A percentile compares a stretch with the other conserved stretches of the same genome.
These are phyloP conservation scores for Therioaphis trifolii DNA, from an alignment of 2,888 invertebrate genomes.

Conservation along the genomic window DNA sequence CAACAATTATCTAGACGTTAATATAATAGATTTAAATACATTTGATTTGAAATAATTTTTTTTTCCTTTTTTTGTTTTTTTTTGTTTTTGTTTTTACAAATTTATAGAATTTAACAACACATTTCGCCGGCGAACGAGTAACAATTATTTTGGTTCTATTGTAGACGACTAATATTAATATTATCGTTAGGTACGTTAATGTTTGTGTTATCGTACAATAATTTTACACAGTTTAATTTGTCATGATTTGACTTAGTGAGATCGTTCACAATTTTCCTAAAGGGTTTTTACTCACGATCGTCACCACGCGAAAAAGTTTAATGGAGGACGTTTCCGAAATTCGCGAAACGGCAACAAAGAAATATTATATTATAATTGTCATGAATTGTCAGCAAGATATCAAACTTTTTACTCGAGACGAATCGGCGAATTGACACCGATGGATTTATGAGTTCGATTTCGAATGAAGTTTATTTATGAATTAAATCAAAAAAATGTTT, in stretches of 20 bases:
- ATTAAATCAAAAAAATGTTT: too few relatives aligned
- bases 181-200: too few relatives aligned
- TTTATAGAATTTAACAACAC: conserved; percentile 4
- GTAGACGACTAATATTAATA: not conserved
- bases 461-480: too few relatives aligned
- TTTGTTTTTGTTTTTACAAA: conserved; percentile 8
- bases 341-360: not conserved
- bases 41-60: conserved; percentile 5
- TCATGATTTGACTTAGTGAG: not conserved
- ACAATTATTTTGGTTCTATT: not conserved
- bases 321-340: not conserved
- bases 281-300: too few relatives aligned
- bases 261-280: too few relatives aligned
- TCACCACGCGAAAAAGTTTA: not conserved
- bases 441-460: too few relatives aligned
- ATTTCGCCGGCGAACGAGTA: not conserved
- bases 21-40: conserved; percentile 21
- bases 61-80: not conserved
- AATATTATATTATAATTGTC: too few relatives aligned
- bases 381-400: too few relatives aligned
- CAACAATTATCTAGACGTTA: conserved; percentile 24
- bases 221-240: not conserved
- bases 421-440: too few relatives aligned
- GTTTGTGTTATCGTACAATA: conserved; percentile 12
- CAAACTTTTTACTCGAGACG: too few relatives aligned